Evolutionary conservation across 2,797 vertebrate genomes (phyloP).

Genomic region (Tangara arthus): DNA sequence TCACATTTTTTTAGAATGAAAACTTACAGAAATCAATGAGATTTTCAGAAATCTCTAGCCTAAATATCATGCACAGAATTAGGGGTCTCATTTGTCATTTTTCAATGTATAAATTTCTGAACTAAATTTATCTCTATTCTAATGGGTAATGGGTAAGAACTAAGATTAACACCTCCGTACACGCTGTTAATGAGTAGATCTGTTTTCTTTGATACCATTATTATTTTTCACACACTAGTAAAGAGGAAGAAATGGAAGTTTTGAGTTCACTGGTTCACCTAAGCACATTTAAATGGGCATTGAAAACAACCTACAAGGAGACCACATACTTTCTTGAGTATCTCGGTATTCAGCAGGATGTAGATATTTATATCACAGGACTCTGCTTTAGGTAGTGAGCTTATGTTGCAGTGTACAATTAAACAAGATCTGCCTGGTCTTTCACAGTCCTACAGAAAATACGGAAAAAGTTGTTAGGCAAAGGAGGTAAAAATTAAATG

Average conservation of each 20-base stretch:
- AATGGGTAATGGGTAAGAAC: background rate
- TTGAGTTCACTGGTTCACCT: background rate
- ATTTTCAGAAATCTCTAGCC: background rate
- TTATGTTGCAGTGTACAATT: conserved; percentile 85
- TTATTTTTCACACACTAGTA: background rate
- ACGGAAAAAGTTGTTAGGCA: background rate
- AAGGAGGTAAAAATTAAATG: background rate
- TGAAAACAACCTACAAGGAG: background rate
- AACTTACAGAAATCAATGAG: background rate
- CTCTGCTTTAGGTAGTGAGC: conserved; percentile 88
- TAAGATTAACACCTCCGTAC: background rate
- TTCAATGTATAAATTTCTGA: background rate
- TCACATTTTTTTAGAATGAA: background rate
- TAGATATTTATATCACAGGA: conserved; percentile 86
- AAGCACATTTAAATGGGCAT: background rate
- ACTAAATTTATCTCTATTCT: background rate
- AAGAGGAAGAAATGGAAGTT: background rate
- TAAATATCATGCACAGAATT: background rate
- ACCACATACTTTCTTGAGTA: conserved; percentile 87
- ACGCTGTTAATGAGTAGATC: background rate
- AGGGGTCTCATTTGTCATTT: background rate
- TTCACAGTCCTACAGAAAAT: conserved; percentile 87
- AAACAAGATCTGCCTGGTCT: conserved; percentile 87
- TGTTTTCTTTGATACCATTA: background rate
- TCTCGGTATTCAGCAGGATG: conserved; percentile 94